phyloP scores from a whole-genome alignment of 2,797 vertebrate genomes.

The Lepilemur septentrionalis region DNA sequence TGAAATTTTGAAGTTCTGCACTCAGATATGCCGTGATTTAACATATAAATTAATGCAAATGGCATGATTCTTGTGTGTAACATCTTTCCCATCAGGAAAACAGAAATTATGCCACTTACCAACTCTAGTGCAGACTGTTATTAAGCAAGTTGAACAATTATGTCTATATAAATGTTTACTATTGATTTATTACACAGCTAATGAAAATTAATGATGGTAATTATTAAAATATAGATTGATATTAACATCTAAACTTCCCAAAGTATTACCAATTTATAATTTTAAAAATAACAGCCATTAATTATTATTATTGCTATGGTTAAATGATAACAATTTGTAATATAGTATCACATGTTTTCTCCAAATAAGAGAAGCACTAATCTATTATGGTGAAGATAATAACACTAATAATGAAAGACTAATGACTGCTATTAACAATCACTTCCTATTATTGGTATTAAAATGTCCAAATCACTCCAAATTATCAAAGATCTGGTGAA shows the following conservation, averaged over 20 bases:
- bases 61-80: background rate
- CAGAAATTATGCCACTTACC: constrained; percentile 30
- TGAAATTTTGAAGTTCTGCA: background rate
- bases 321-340: constrained; percentile 59
- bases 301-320: constrained; percentile 53
- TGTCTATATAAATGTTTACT: constrained; percentile 1
- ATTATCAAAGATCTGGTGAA: constrained; percentile 46
- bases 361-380: constrained; percentile 49
- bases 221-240: constrained; percentile 66
- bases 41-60: background rate
- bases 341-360: constrained; percentile 45
- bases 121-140: constrained; percentile 3
- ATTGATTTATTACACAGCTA: constrained; percentile 51
- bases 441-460: constrained; percentile 45
- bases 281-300: constrained; percentile 66
- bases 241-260: constrained; percentile 62
- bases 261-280: constrained; percentile 61
- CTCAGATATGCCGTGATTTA: background rate
- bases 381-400: constrained; percentile 54
- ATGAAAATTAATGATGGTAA: constrained; percentile 60
- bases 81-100: constrained; percentile 20
- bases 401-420: constrained; percentile 55
- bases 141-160: constrained; percentile 35
- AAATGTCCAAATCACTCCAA: constrained; percentile 27
- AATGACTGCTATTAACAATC: constrained; percentile 31